These are phyloP conservation scores for Eospalax fontanierii DNA, from an alignment of 2,797 vertebrate genomes.

Conservation along the genomic window DNA sequence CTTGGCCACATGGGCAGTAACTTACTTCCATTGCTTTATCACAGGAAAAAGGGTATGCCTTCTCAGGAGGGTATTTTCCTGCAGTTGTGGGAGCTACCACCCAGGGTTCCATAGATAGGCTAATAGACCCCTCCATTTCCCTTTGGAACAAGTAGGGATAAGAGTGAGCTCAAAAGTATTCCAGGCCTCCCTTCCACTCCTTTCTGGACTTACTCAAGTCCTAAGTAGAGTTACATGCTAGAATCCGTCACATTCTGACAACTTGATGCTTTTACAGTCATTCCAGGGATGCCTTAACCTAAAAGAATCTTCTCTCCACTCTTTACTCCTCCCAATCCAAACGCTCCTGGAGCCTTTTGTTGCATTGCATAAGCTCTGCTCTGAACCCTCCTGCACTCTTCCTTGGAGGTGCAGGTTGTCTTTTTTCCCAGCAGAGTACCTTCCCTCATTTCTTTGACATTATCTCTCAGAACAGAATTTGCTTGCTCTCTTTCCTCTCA, in stretches of 20 bases:
- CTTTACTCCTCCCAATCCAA: slow-evolving; percentile 7
- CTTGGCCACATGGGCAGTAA: neutral
- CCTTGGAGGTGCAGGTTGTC: neutral
- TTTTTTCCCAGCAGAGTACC: slow-evolving; percentile 10
- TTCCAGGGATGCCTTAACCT: neutral
- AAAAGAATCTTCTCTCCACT: neutral
- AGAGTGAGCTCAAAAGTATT: neutral
- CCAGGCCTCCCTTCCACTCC: neutral
- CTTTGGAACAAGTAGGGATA: neutral
- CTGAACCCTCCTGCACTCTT: slow-evolving; percentile 11
- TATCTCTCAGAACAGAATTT: slow-evolving; percentile 64
- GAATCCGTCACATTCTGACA: slow-evolving; percentile 32
- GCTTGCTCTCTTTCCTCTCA: neutral
- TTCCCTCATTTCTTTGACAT: slow-evolving; percentile 17
- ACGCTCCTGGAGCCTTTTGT: neutral
- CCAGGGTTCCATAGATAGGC: no score
- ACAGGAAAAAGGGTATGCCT: neutral
- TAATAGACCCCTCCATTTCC: neutral
- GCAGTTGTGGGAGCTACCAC: neutral
- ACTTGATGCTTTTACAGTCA: neutral
- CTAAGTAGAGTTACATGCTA: neutral
- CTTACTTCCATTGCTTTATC: neutral
- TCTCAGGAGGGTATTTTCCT: neutral
- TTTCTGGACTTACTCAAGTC: neutral
- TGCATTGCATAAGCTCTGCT: neutral